Base-by-base conservation (phyloP, 2,797 vertebrate genomes). In the Euthynnus affinis region DNA sequence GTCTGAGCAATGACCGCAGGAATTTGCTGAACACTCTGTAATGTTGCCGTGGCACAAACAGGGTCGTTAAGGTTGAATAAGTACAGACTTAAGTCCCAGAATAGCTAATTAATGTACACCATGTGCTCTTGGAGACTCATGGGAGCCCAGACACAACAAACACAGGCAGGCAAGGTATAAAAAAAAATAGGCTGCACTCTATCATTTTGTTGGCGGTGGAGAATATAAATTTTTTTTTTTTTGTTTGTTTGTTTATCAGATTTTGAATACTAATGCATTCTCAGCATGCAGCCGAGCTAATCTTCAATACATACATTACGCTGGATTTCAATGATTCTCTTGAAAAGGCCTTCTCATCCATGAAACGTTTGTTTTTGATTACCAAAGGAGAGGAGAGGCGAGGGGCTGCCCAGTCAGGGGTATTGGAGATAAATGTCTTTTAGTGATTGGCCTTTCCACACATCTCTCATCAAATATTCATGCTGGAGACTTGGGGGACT, bases 391-490 rank as follows among this genome's bases (percentile, higher is more conserved):
- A 62, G 52, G 60, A 73, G 74, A 55, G 20, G 78, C 20, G 4
- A 74, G 62, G 62, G 62, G 65, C 83, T 84, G 88, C 82, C 86
- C 91, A 87, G 90, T 94, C 93, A 95, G 95, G 80, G 78, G 53
- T 79, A 94, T 94, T 87, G 92, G 94, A 95, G 92, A 96, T 93
- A 94, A 90, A 93, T 94, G 93, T 95, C 95, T 94, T 89, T 93
- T 93, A 91, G 89, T 87, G 91, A 94, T 87, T 84, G 87, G 87
- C 91, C 78, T 71, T 81, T 92, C 91, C 90, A 89, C 87, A 86
- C 86, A 76, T 91, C 64, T 61, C 74, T 90, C 86, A 96, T 97
- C 94, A 96, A 97, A 96, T 95, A 96, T 96, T 97, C 93, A 97
- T 93, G 81, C 89, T 76, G 74, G 94, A 95, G 92, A 88, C 90